phyloP scores from a whole-genome alignment of 2,113 vertebrate genomes.

The Callorhinus ursinus region DNA sequence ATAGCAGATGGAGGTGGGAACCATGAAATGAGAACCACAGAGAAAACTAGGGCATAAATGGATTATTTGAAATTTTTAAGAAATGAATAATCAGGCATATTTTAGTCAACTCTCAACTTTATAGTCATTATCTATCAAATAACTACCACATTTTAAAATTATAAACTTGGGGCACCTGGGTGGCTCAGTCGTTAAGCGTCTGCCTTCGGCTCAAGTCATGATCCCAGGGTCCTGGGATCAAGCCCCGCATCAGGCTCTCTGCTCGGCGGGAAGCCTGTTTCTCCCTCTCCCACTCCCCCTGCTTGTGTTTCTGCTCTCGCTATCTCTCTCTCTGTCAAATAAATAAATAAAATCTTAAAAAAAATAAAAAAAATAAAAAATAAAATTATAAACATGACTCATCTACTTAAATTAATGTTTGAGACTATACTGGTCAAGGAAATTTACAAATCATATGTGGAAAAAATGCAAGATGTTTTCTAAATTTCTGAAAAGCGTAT shows the following conservation, averaged over 20 bases:
- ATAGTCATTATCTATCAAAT: background rate
- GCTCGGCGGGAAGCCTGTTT: too few relatives aligned
- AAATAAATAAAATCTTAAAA: too few relatives aligned
- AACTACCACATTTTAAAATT: conserved; percentile 28
- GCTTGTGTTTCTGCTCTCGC: too few relatives aligned
- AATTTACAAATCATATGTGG: background rate
- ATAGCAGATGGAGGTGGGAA: background rate
- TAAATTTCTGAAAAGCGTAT: background rate
- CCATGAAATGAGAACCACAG: background rate
- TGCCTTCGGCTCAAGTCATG: too few relatives aligned
- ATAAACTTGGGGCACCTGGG: background rate
- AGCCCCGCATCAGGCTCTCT: too few relatives aligned
- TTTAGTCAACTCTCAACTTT: conserved; percentile 34
- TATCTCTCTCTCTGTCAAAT: too few relatives aligned
- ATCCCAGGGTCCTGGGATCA: too few relatives aligned
- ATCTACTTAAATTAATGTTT: background rate
- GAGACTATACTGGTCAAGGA: background rate
- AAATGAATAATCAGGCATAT: background rate
- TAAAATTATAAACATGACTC: conserved; percentile 33
- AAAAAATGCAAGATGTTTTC: background rate
- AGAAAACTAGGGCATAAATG: background rate
- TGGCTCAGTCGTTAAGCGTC: too few relatives aligned
- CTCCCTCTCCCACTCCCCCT: too few relatives aligned
- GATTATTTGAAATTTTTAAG: background rate
- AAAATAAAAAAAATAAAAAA: too few relatives aligned